Percentiles rank a stretch among this genome's conserved stretches.
Evolutionary conservation across 2,888 invertebrate species (phyloP).

Genomic region (Hirtodrosophila cameraria): DNA sequence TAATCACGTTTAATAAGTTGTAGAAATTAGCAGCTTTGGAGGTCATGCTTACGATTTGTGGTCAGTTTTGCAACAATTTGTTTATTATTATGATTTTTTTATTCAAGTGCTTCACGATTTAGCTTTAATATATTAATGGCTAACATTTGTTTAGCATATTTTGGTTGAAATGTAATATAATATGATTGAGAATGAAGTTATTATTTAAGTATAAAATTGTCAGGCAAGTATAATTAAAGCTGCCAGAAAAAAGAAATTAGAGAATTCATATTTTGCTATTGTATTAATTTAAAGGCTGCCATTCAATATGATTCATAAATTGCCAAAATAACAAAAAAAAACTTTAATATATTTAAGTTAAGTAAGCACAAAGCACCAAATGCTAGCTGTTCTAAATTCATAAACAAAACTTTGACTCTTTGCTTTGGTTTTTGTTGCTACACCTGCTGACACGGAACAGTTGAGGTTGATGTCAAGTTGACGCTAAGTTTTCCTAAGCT

Average conservation of each 20-base stretch:
- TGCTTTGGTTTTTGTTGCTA: not conserved
- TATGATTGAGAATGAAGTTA: slow-evolving; percentile 23
- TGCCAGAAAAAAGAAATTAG: too few species aligned
- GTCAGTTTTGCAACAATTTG: slow-evolving; percentile 30
- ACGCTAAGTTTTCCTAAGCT: slow-evolving; percentile 45
- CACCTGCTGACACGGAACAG: slow-evolving; percentile 36
- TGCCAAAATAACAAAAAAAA: too few species aligned
- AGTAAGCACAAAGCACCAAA: not conserved
- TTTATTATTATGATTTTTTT: slow-evolving; percentile 63
- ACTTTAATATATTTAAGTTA: too few species aligned
- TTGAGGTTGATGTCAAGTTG: slow-evolving; percentile 51
- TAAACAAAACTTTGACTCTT: slow-evolving; percentile 1
- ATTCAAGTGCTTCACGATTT: not conserved
- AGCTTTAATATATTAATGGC: slow-evolving; percentile 2
- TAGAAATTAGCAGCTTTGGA: slow-evolving; percentile 59
- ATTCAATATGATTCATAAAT: too few species aligned
- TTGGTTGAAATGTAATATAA: slow-evolving; percentile 9
- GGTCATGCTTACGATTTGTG: slow-evolving; percentile 20
- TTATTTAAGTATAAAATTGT: too few species aligned
- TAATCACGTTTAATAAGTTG: slow-evolving; percentile 77
- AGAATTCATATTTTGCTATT: too few species aligned
- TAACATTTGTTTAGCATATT: slow-evolving; percentile 14
- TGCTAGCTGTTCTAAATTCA: not conserved
- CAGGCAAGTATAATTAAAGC: too few species aligned
- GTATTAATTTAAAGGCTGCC: too few species aligned